Evolutionary conservation across 2,113 vertebrate species (phyloP).

Genomic region (Barbus barbus): DNA sequence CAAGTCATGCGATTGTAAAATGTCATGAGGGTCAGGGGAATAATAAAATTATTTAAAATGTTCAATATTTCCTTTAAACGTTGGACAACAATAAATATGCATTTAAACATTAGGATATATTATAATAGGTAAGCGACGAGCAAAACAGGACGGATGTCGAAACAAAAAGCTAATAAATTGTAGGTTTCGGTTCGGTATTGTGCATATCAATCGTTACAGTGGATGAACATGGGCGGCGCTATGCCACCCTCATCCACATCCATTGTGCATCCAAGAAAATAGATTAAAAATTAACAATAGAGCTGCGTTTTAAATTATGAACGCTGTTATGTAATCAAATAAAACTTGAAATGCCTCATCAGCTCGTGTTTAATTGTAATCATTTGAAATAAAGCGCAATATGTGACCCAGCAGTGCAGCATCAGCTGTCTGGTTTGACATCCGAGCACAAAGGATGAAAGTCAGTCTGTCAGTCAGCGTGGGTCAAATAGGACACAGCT

Average conservation of each 20-base stretch:
- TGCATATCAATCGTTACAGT: neutral
- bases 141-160: neutral
- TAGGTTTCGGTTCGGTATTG: constrained; percentile 20
- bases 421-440: constrained; percentile 32
- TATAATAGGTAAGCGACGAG: neutral
- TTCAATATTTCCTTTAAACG: neutral
- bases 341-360: neutral
- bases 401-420: neutral
- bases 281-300: neutral
- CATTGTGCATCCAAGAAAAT: constrained; percentile 11
- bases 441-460: constrained; percentile 41
- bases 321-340: neutral
- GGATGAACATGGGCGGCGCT: constrained; percentile 18
- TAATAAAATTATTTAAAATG: neutral
- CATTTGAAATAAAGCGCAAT: neutral
- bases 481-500: neutral
- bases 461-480: neutral
- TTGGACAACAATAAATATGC: neutral
- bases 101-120: neutral
- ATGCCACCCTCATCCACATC: neutral
- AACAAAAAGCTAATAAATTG: neutral
- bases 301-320: neutral
- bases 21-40: neutral
- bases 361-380: neutral
- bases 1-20: neutral